Evolutionary conservation across 92 coral and sea anemone species (phyloP).

Genomic region (Epizoanthus illoricatus): DNA sequence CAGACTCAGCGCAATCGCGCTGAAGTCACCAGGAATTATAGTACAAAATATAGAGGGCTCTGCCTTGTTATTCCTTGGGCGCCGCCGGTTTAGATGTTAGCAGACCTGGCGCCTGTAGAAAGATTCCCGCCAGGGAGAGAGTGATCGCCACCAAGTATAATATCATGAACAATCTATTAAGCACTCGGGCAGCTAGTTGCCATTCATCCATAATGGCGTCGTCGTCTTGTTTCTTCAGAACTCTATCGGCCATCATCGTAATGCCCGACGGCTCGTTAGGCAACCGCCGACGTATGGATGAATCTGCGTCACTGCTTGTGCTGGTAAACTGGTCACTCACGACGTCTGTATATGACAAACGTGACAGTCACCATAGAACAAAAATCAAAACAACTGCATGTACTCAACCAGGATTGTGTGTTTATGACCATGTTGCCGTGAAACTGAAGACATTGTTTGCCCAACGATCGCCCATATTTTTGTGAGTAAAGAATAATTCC

Average conservation of each 20-base stretch:
- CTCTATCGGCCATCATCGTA: conserved; percentile 74
- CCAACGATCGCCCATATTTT: too few species aligned
- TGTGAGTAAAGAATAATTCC: too few species aligned
- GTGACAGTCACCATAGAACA: neutral
- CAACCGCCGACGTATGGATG: conserved; percentile 44
- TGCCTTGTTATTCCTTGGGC: conserved; percentile 45
- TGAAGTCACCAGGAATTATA: too few species aligned
- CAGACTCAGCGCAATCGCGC: too few species aligned
- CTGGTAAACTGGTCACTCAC: neutral
- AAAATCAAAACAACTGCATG: too few species aligned
- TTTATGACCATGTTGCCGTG: too few species aligned
- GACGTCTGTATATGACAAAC: neutral
- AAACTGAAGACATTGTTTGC: too few species aligned
- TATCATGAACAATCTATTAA: conserved; percentile 76
- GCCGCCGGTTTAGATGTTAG: conserved; percentile 49
- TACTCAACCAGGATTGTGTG: too few species aligned
- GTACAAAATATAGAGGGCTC: neutral
- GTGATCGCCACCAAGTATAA: conserved; percentile 62
- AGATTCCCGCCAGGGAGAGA: conserved; percentile 67
- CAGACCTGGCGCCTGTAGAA: conserved; percentile 68
- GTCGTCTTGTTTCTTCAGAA: conserved; percentile 62
- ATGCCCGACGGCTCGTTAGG: conserved; percentile 67
- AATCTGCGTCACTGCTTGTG: neutral
- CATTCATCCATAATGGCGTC: conserved; percentile 82
- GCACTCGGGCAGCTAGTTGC: conserved; percentile 87